Conservation (phyloP, 2,113 vertebrate genomes). For the Indri indri region DNA sequence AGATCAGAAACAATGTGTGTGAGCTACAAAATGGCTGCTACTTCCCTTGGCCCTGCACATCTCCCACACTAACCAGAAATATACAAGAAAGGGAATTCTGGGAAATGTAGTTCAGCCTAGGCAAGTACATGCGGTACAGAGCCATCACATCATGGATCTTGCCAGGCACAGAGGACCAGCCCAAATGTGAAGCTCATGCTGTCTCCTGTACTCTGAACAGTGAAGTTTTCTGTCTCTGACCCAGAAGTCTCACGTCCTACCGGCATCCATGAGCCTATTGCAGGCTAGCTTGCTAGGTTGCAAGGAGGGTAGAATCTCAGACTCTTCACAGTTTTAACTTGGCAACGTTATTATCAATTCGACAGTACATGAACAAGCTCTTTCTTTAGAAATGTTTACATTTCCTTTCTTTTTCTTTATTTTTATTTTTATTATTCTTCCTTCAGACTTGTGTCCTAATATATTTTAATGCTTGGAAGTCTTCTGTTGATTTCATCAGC, state of each 20-base stretch:
- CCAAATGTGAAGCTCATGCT: neutral
- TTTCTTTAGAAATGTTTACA: neutral
- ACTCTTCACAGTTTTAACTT: neutral
- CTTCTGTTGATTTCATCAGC: neutral
- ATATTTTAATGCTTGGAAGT: neutral
- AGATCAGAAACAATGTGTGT: neutral
- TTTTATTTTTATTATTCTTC: neutral
- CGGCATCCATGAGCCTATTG: neutral
- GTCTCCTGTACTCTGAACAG: neutral
- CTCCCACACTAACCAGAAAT: neutral
- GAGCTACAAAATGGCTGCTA: neutral
- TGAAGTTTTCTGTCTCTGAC: neutral
- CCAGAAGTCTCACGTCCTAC: neutral
- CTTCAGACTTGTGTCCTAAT: neutral
- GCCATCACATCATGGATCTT: neutral
- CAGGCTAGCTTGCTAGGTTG: neutral
- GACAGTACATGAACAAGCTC: neutral
- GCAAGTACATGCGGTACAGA: neutral
- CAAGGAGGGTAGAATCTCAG: neutral
- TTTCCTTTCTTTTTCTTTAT: neutral
- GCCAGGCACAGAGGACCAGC: neutral
- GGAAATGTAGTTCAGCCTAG: neutral
- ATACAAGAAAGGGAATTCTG: neutral
- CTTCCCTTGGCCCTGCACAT: neutral
- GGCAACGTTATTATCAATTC: neutral